A percentile compares a stretch with the other conserved stretches of the same genome.
Conservation (phyloP, 1,140 invertebrate species). For the Portunus trituberculatus region DNA sequence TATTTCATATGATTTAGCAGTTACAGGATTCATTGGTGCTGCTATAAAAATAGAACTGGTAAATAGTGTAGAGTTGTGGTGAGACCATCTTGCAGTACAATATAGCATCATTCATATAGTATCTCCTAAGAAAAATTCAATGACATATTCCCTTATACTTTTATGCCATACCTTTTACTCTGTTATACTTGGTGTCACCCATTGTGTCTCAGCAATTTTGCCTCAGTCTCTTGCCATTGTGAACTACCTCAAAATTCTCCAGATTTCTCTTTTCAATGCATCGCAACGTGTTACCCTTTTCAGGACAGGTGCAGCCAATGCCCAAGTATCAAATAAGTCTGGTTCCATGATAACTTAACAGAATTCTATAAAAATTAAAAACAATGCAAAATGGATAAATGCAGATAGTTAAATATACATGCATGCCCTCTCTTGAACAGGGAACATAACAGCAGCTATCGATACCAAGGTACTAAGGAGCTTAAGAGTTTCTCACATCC, state of each 20-base stretch:
- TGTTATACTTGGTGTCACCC: too few relatives aligned
- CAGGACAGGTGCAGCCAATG: too few relatives aligned
- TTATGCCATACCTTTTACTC: too few relatives aligned
- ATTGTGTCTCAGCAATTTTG: too few relatives aligned
- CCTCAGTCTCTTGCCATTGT: too few relatives aligned
- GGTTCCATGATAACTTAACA: background rate
- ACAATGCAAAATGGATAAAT: background rate
- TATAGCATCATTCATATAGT: background rate
- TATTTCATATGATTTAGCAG: background rate
- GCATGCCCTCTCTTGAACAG: background rate
- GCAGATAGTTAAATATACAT: background rate
- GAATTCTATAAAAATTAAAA: background rate
- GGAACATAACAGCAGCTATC: slow-evolving; percentile 61
- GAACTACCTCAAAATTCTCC: too few relatives aligned
- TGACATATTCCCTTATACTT: too few relatives aligned
- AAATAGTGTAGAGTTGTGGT: background rate
- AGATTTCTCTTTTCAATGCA: too few relatives aligned
- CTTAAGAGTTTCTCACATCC: slow-evolving; percentile 54
- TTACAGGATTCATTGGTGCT: too few relatives aligned
- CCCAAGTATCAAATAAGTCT: background rate
- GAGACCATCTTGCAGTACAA: background rate
- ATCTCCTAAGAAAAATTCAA: too few relatives aligned
- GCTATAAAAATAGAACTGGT: background rate
- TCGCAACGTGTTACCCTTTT: too few relatives aligned
- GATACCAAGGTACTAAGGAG: slow-evolving; percentile 37